phyloP scores from a whole-genome alignment of 2,797 vertebrate species.

The Phrynocephalus guinanensis region DNA sequence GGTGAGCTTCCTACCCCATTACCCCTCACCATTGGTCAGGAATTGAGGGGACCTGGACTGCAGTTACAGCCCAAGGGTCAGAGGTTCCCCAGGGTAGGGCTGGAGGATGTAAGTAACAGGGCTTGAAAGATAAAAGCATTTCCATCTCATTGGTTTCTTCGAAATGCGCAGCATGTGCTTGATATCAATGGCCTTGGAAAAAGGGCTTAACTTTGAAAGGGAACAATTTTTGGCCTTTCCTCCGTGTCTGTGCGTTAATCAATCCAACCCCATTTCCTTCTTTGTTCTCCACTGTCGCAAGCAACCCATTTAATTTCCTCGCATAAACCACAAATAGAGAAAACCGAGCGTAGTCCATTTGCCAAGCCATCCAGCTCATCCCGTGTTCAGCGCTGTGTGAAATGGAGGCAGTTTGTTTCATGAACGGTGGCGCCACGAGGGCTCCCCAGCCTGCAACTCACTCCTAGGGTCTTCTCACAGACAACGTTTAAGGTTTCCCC shows the following conservation, averaged over 20 bases:
- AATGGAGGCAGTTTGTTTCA: not conserved
- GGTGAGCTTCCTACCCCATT: not conserved
- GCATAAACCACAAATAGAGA: constrained; percentile 5
- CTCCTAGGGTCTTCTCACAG: not conserved
- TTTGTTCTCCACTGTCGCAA: not conserved
- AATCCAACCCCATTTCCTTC: not conserved
- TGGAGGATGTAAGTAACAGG: not conserved
- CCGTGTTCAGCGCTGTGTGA: accelerated
- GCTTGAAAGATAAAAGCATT: not conserved
- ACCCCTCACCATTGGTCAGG: not conserved
- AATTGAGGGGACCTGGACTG: not conserved
- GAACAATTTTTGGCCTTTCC: not conserved
- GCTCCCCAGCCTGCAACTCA: not conserved
- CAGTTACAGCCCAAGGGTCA: not conserved
- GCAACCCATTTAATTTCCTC: not conserved
- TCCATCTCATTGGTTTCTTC: too few relatives aligned
- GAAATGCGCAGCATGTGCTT: not conserved
- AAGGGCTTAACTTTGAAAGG: not conserved
- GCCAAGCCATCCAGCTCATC: not conserved
- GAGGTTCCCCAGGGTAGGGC: not conserved
- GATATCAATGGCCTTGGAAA: not conserved
- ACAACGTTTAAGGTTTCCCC: not conserved
- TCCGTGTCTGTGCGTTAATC: not conserved
- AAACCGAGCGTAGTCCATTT: not conserved
- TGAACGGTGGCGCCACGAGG: not conserved